Conservation (phyloP, 2,113 vertebrate species). For the Columba janthina region DNA sequence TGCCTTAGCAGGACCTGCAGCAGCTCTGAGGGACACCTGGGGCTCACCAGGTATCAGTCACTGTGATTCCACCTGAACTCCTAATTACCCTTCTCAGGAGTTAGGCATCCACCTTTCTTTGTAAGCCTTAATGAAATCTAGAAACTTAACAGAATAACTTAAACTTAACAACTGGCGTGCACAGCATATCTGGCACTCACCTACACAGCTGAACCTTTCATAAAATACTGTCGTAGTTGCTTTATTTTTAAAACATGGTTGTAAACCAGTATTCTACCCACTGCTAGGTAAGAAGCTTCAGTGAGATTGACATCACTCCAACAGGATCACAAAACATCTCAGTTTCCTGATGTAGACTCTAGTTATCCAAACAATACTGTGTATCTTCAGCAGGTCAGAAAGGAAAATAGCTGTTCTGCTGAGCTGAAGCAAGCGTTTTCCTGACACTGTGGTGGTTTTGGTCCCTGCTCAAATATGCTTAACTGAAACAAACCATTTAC, state of each 20-base stretch:
- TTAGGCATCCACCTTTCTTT: background rate
- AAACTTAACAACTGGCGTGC: background rate
- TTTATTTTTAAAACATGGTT: background rate
- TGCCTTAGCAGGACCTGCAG: background rate
- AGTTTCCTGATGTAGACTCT: background rate
- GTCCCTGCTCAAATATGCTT: background rate
- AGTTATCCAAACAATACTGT: background rate
- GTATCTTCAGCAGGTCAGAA: background rate
- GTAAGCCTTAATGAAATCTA: background rate
- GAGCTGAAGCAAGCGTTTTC: background rate
- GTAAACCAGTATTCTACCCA: background rate
- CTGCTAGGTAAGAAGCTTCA: background rate
- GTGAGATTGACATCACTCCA: background rate
- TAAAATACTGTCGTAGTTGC: background rate
- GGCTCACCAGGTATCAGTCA: background rate
- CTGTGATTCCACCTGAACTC: background rate
- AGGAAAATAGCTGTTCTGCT: background rate
- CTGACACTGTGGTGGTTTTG: background rate
- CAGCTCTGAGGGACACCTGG: background rate
- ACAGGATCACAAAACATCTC: background rate
- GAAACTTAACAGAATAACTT: background rate
- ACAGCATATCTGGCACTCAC: background rate
- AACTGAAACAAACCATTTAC: background rate
- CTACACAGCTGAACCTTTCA: background rate
- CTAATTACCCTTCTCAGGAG: background rate